phyloP scores from a whole-genome alignment of 2,797 vertebrate genomes.

The Urocyon cinereoargenteus region DNA sequence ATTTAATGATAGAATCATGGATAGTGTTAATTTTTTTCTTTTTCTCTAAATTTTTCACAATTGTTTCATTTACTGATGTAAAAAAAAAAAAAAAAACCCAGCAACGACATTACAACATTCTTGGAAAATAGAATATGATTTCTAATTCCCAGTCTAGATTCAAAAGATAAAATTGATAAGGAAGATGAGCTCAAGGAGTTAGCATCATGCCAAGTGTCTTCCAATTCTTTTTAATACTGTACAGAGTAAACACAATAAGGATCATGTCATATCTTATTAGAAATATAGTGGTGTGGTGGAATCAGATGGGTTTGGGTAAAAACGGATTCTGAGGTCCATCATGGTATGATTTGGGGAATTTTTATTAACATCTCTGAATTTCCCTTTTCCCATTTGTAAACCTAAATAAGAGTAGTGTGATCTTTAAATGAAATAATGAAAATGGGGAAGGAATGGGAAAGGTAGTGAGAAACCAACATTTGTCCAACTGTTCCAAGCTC shows the following conservation, averaged over 20 bases:
- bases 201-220: not conserved
- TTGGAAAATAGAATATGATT: not conserved
- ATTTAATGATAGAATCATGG: not conserved
- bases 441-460: not conserved
- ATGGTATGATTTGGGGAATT: not conserved
- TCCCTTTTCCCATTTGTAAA: not conserved
- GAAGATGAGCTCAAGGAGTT: not conserved
- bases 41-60: not conserved
- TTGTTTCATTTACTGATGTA: slow-evolving; percentile 16
- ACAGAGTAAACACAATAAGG: not conserved
- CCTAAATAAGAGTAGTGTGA: not conserved
- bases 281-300: not conserved
- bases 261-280: not conserved
- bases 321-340: not conserved
- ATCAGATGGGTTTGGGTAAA: not conserved
- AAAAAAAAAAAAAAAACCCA: not conserved
- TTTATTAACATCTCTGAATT: not conserved
- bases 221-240: not conserved
- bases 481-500: not conserved
- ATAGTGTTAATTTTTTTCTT: not conserved
- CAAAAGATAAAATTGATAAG: not conserved
- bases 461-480: not conserved
- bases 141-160: not conserved
- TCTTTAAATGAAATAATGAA: not conserved
- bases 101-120: not conserved